Evolutionary conservation across 2,888 invertebrate genomes (phyloP).

Genomic region (Aethes cnicana): DNA sequence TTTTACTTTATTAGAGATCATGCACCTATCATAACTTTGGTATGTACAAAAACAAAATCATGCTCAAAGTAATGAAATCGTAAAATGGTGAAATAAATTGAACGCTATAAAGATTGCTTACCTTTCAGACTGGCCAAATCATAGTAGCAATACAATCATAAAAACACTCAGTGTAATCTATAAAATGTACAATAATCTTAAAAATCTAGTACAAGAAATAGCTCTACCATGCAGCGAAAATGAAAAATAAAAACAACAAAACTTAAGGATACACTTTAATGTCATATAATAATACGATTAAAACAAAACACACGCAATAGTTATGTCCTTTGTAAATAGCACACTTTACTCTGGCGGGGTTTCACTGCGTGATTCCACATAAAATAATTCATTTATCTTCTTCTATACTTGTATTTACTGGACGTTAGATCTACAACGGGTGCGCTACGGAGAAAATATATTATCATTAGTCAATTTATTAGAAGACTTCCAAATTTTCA

Average conservation of each 20-base stretch:
- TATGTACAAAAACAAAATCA: constrained; percentile 1
- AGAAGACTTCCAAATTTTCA: too few relatives aligned
- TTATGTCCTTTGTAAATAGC: constrained; percentile 57
- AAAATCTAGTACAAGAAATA: constrained; percentile 20
- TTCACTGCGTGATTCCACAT: constrained; percentile 39
- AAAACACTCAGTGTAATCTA: constrained; percentile 30
- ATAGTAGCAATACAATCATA: constrained; percentile 30
- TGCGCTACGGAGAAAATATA: constrained; percentile 74
- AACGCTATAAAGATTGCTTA: constrained; percentile 25
- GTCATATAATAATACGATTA: constrained; percentile 60
- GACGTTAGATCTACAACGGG: constrained; percentile 71
- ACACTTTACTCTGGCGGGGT: constrained; percentile 55
- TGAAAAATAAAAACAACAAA: constrained; percentile 66
- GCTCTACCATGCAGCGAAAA: constrained; percentile 70
- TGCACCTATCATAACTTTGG: constrained; percentile 7
- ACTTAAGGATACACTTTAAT: constrained; percentile 72
- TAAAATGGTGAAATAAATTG: background rate
- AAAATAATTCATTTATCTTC: constrained; percentile 53
- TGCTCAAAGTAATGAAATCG: constrained; percentile 5
- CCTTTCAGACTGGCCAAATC: constrained; percentile 28
- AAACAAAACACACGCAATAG: constrained; percentile 62
- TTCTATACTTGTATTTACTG: constrained; percentile 77
- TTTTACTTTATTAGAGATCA: background rate
- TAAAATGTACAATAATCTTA: constrained; percentile 17
- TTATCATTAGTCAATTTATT: constrained; percentile 39